Percentiles rank a stretch among this genome's conserved stretches.
phyloP scores from a whole-genome alignment of 2,113 vertebrate species.

The Dasyurus viverrinus region DNA sequence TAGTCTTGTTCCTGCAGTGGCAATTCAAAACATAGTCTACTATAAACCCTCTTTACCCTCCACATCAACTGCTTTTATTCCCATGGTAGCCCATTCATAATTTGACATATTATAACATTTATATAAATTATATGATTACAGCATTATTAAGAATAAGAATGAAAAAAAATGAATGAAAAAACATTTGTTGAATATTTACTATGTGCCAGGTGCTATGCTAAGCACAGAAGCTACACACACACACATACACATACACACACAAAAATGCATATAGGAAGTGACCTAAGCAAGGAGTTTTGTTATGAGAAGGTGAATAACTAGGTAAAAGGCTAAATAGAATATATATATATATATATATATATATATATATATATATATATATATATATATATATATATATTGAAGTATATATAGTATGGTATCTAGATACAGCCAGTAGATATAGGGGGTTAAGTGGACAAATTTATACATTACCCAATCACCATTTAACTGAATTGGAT shows the following conservation, averaged over 20 bases:
- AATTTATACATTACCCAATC: neutral
- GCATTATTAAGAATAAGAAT: neutral
- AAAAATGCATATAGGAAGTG: neutral
- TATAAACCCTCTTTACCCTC: neutral
- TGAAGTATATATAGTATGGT: neutral
- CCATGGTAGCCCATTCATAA: constrained; percentile 17
- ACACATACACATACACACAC: too few species aligned
- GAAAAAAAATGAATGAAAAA: neutral
- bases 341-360: neutral
- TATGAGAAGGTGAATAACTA: neutral
- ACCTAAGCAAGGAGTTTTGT: neutral
- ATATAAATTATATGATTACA: neutral
- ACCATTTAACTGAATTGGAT: neutral
- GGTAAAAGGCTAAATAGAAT: neutral
- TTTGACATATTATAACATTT: neutral
- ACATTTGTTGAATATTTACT: neutral
- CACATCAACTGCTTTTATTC: constrained; percentile 17
- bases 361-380: neutral
- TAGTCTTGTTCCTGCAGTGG: neutral
- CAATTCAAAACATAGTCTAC: neutral
- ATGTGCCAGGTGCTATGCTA: too few species aligned
- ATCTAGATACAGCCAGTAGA: neutral
- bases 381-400: neutral
- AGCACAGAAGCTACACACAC: too few species aligned
- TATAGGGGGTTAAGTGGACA: neutral